Percentiles rank a stretch among this genome's conserved stretches.
phyloP scores from a whole-genome alignment of 2,797 vertebrate species.

The Acanthurus leucopareius region DNA sequence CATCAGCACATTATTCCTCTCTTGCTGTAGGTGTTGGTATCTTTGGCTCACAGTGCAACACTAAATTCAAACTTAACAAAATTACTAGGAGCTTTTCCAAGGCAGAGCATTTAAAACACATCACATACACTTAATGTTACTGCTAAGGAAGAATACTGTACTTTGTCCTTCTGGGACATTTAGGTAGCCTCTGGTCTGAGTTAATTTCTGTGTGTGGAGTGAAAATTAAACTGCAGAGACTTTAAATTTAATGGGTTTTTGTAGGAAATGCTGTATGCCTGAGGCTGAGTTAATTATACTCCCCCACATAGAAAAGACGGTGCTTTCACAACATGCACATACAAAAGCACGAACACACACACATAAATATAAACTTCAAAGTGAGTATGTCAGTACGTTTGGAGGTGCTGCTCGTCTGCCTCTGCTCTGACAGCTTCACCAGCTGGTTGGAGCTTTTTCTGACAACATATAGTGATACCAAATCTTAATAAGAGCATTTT shows the following conservation, averaged over 20 bases:
- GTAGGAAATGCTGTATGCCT: neutral
- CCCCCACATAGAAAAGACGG: constrained; percentile 9
- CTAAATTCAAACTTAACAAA: neutral
- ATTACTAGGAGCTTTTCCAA: constrained; percentile 17
- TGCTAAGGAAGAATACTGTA: neutral
- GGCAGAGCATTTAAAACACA: neutral
- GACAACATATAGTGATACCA: constrained; percentile 33
- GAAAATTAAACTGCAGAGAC: neutral
- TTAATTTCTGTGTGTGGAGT: neutral
- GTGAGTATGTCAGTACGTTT: constrained; percentile 19
- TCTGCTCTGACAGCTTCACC: constrained; percentile 44
- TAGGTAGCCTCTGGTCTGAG: neutral
- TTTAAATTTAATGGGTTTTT: neutral
- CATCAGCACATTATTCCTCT: neutral
- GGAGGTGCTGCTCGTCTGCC: constrained; percentile 9
- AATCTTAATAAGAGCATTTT: constrained; percentile 39
- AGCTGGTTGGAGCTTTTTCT: constrained; percentile 29
- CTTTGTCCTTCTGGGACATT: neutral
- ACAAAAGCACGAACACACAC: constrained; percentile 15
- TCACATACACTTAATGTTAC: neutral
- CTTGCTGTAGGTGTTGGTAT: neutral
- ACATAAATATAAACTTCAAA: neutral
- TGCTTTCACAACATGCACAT: constrained; percentile 42
- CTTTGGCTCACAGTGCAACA: neutral
- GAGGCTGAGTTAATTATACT: constrained; percentile 21